A percentile compares a stretch with the other conserved stretches of the same genome.
phyloP scores from a whole-genome alignment of 2,113 vertebrate species.

The Anthoscopus minutus region DNA sequence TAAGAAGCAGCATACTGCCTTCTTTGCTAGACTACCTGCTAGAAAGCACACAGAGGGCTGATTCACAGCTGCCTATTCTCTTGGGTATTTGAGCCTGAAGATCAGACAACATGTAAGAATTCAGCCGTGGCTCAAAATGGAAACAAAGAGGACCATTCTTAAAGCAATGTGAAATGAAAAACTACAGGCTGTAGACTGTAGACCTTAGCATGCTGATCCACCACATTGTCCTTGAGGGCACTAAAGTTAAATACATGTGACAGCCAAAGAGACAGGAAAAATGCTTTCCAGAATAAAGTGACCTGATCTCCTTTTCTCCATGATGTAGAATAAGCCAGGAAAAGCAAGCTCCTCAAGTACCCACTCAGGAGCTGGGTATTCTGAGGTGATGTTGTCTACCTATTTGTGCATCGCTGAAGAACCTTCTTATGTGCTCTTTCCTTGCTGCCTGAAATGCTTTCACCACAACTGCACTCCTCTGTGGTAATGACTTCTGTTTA shows the following conservation, averaged over 20 bases:
- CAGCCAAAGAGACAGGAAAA: constrained; percentile 65
- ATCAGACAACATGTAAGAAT: constrained; percentile 76
- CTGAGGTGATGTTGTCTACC: constrained; percentile 38
- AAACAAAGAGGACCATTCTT: constrained; percentile 78
- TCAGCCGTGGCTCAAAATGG: constrained; percentile 72
- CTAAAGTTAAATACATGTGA: constrained; percentile 70
- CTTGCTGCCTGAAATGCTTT: constrained; percentile 37
- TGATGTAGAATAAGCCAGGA: constrained; percentile 56
- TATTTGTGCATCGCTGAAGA: constrained; percentile 34
- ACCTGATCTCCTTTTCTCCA: constrained; percentile 57
- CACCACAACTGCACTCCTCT: not conserved
- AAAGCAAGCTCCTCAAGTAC: constrained; percentile 60
- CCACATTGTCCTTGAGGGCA: constrained; percentile 70
- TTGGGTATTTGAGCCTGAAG: constrained; percentile 73
- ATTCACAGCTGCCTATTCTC: constrained; percentile 73
- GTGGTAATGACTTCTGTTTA: constrained; percentile 29
- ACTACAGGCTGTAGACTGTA: constrained; percentile 59
- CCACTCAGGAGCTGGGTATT: constrained; percentile 47
- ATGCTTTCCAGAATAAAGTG: constrained; percentile 64
- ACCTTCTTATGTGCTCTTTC: constrained; percentile 45
- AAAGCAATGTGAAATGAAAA: constrained; percentile 67
- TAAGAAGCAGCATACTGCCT: constrained; percentile 49
- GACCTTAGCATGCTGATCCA: constrained; percentile 63
- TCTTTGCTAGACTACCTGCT: constrained; percentile 66
- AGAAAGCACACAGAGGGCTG: constrained; percentile 61